Conservation (phyloP, 35 echinoderm and acorn worm species). For the Heliocidaris tuberculata region DNA sequence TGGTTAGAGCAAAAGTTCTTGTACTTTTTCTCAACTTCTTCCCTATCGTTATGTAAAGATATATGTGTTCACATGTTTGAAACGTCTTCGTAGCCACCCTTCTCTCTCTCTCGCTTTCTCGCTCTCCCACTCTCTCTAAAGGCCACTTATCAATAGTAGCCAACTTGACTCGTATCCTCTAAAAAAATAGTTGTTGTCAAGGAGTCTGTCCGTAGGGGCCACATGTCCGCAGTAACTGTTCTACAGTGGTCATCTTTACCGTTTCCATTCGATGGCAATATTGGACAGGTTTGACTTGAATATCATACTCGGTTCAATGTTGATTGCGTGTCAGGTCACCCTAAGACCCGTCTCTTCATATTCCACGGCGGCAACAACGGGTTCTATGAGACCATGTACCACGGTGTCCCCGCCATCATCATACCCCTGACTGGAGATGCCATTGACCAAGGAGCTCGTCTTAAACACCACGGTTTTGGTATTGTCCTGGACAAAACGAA, state of each 20-base stretch:
- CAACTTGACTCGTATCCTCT: too few relatives aligned
- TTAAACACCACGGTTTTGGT: not conserved
- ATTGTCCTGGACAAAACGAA: not conserved
- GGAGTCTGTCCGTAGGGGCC: not conserved
- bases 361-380: constrained; percentile 61
- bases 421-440: constrained; percentile 46
- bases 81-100: too few relatives aligned
- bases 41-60: too few relatives aligned
- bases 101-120: too few relatives aligned
- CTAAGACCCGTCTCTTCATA: constrained; percentile 50
- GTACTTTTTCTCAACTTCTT: too few relatives aligned
- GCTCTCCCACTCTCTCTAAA: too few relatives aligned
- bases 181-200: not conserved
- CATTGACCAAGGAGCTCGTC: constrained; percentile 31
- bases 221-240: not conserved
- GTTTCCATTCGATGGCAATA: not conserved
- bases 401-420: constrained; percentile 33
- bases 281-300: not conserved
- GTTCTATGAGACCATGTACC: constrained; percentile 55
- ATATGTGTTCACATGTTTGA: too few relatives aligned
- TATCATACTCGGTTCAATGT: too few relatives aligned
- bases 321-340: too few relatives aligned
- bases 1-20: too few relatives aligned
- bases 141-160: too few relatives aligned
- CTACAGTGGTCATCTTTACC: not conserved